Conservation (phyloP, 2,113 vertebrate genomes). For the Hepsetus odoe region DNA sequence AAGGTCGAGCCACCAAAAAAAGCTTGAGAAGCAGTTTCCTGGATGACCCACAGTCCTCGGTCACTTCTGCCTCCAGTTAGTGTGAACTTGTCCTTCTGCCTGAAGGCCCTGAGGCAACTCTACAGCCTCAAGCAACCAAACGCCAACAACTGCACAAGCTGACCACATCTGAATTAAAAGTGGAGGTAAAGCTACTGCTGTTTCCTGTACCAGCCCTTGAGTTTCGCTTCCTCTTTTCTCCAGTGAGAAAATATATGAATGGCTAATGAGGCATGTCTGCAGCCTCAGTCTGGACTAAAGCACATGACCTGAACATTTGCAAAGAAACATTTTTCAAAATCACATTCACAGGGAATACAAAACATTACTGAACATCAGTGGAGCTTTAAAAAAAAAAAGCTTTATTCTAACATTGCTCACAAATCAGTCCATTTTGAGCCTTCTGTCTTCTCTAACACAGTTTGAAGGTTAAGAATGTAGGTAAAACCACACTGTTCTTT, state of each 20-base stretch:
- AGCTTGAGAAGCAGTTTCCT: background rate
- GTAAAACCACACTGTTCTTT: too few species aligned
- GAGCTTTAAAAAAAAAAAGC: too few species aligned
- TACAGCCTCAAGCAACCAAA: background rate
- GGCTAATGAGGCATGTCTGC: conserved; percentile 40
- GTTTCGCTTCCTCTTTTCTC: conserved; percentile 45
- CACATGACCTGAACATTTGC: too few species aligned
- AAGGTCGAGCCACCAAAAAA: background rate
- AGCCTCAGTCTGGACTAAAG: too few species aligned
- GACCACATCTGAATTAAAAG: conserved; percentile 8
- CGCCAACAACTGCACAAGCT: background rate
- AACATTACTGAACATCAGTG: too few species aligned
- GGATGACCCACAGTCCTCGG: background rate
- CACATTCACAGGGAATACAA: background rate
- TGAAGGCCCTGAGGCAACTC: background rate
- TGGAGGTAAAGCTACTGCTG: conserved; percentile 5
- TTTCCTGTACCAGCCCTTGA: conserved; percentile 33
- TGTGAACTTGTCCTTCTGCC: background rate
- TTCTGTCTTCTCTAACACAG: too few species aligned
- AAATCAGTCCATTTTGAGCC: too few species aligned
- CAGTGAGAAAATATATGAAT: conserved; percentile 34
- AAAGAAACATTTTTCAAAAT: background rate
- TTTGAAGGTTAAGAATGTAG: too few species aligned
- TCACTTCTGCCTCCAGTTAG: background rate
- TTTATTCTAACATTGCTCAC: too few species aligned